Evolutionary conservation across 2,888 invertebrate genomes (phyloP), one percentile per base, ranked within the genome.

Genomic region (Hirudinaria manillensis): DNA sequence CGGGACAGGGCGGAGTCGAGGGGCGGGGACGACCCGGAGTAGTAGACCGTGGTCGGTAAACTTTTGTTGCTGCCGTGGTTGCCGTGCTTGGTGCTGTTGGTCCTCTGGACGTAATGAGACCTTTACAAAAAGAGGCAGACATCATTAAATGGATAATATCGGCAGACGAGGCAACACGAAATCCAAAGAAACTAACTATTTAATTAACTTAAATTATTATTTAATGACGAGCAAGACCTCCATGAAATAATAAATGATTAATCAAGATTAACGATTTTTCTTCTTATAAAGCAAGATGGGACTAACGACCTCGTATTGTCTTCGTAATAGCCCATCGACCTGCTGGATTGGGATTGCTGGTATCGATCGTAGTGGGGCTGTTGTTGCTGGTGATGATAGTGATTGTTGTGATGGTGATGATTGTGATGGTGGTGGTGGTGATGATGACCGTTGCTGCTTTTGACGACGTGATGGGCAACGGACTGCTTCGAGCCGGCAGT

Each of bases 1-100:
- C 61, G 61, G 19, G 24, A 27, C 53, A 53, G 53, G 6, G 21
- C 3, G n/a, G 61, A 61, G 24, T 24, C 61, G 24, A 27, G 61
- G 19, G 61, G 24, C 61, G 61, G 61, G 19, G 61, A 61, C 61
- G 61, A 61, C 61, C 61, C 24, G 1, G 24, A 24, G 61, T 27
- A 61, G 61, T 7, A 27, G 10, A n/a, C 13, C 21, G 61, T 7
- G 24, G 13, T 7, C 1, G 61, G 29, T 21, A 27, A 61, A 61
- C 24, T 27, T 61, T 61, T 24, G 61, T 61, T 61, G 24, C 29
- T 61, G 24, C 29, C 29, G 13, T 61, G 3, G 56, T 56, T n/a
- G n/a, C n/a, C n/a, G 61, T 61, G 61, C 61, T 61, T 61, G 61
- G 24, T 61, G 19, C 29, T 61, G 61, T 61, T 61, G 24, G 24